Base-by-base conservation (phyloP, 2,888 invertebrate species). In the Plagodis pulveraria region DNA sequence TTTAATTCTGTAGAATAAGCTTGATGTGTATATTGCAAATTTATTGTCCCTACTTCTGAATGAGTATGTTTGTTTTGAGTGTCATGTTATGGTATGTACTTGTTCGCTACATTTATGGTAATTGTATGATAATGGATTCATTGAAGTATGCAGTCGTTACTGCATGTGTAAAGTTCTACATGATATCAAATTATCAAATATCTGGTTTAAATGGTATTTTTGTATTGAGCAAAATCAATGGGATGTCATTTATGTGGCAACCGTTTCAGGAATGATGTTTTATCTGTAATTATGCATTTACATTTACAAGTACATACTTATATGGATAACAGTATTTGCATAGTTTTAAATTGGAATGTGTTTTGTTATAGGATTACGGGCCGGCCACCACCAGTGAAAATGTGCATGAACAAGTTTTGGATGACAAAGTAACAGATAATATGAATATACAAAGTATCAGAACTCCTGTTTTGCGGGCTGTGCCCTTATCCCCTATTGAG, bases 331-430 rank as follows among this genome's bases (percentile, higher is more conserved):
- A 34, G 50, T 10, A 40, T 47, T 32, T 55, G 10, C 12, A 36
- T 22, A 38, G 55, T 41, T 55, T 53, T 54, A 47, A 60, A 42
- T 55, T 59, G 53, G 59, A 69, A 58, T 63, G 68, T 10, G 62
- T 67, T 56, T 88, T 89, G 82, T 92, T 92, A 67, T 77, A 93
- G 93, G 86, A 87, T 89, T 91, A 90, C 86, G 90, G 93, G 92
- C 89, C 92, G 91, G 78, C 92, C 92, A 83, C 92, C 93, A 80
- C 92, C 92, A 89, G 83, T 91, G 90, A 91, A 86, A 88, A 85
- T 82, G 84, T 88, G 63, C 89, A 84, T 83, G 86, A 86, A 70
- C 85, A 86, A 81, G 83, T 87, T 73, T 83, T 89, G 88, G 93
- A 90, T 77, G 86, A 87, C 75, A 87, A 90, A 91, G 74, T 92